Evolutionary conservation across 2,113 vertebrate species (phyloP).

Genomic region (Nycticryphes semicollaris): DNA sequence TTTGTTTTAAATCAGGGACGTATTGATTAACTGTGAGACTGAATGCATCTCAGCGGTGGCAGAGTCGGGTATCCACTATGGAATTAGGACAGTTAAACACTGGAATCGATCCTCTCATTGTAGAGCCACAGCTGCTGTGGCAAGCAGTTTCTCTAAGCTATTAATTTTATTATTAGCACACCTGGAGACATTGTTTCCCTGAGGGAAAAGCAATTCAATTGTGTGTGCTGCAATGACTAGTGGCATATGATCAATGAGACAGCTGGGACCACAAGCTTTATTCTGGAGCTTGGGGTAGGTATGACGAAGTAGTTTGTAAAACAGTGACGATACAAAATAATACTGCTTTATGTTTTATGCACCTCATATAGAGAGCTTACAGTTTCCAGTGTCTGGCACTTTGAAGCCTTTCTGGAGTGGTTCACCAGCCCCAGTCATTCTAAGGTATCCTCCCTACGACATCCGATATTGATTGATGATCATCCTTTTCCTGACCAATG

Average conservation of each 20-base stretch:
- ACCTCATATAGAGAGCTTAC: neutral
- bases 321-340: neutral
- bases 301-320: conserved; percentile 39
- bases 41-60: conserved; percentile 67
- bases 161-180: conserved; percentile 89
- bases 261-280: conserved; percentile 45
- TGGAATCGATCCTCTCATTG: conserved; percentile 76
- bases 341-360: conserved; percentile 30
- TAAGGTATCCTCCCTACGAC: neutral
- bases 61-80: conserved; percentile 68
- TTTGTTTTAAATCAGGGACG: conserved; percentile 80
- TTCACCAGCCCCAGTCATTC: neutral
- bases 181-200: conserved; percentile 81
- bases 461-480: neutral
- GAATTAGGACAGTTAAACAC: conserved; percentile 84
- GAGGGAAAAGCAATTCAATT: conserved; percentile 81
- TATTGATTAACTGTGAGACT: conserved; percentile 77
- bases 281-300: neutral
- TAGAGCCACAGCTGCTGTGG: conserved; percentile 71
- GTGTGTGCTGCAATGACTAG: conserved; percentile 70
- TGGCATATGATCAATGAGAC: conserved; percentile 76
- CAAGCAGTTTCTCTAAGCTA: conserved; percentile 85
- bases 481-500: neutral
- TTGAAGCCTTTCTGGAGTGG: neutral
- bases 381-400: neutral